Base-by-base conservation (phyloP, 2,113 vertebrate species). In the Gambusia affinis region DNA sequence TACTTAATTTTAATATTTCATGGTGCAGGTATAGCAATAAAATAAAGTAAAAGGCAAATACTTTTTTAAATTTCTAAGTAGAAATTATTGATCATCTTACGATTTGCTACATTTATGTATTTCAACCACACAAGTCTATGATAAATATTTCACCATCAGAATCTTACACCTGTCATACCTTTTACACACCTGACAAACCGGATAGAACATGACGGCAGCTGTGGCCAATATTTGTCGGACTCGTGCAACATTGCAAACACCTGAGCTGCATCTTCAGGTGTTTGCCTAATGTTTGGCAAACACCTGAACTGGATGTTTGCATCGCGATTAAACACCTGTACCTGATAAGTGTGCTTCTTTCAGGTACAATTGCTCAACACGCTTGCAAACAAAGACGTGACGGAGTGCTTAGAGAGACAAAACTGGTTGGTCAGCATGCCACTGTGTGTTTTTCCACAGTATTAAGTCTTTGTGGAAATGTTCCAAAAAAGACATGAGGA, bases 401-500 rank as follows among this genome's bases (percentile, higher is more conserved):
- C 64, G 51, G 28, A 78, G 29, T 22, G 29, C 37, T 22, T 8
- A 0, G 5, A 10, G 30, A 51, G 65, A 73, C 60, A 44, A 22
- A 91, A 91, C 90, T 70, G 87, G 90, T 92, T 88, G 35, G 51
- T 75, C 88, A 37, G 73, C 90, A 89, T 91, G 87, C 80, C 62
- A 83, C 70, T 42, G n/a, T 42, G 54, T 66, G 76, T 47, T 75
- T 63, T 67, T 57, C 22, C 30, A 72, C 31, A 37, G 19, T 35
- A 14, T 63, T 11, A 1, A 30, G 63, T 63, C 62, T 60, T 47
- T 3, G 37, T 63, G 67, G 67, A 78, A 73, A 78, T 80, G 60
- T 77, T 64, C 44, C 75, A 73, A 64, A 77, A 14, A 3, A 70
- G 61, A 28, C 44, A 17, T 19, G 62, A 67, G 39, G 42, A 28